Base-by-base conservation (phyloP, 2,113 vertebrate species). In the Marmota flaviventris region DNA sequence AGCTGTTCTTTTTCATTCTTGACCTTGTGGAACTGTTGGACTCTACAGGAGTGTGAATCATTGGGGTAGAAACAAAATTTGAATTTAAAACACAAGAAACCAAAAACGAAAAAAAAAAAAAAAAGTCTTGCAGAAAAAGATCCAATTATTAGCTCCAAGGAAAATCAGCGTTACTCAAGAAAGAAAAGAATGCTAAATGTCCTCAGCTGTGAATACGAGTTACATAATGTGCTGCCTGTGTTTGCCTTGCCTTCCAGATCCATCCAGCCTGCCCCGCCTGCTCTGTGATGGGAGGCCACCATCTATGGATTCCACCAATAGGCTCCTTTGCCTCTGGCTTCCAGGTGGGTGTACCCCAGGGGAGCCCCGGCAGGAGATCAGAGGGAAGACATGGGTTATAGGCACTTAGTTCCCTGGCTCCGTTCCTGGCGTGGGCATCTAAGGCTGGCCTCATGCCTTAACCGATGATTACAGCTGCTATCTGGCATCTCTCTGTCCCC, bases 91-190 rank as follows among this genome's bases (percentile, higher is more conserved):
- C 79, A 84, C n/a, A 78, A 88, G 76, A 85, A 78, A 79, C 25
- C 14, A 32, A 29, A 72, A 88, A 32, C 25, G 16, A 2, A 58
- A 48, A 25, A 58, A 45, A 42, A 42, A 37, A 45, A 73, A 56
- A 61, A 79, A 32, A 22, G 25, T 67, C n/a, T 63, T 42, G 22
- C 79, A 89, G 32, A 65, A 76, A 92, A 92, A 83, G 77, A 97
- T 20, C 42, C 88, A 97, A 22, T 94, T 87, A 92, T 90, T 78
- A 93, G 85, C 75, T 94, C 48, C 81, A 83, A 94, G 88, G 69
- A 72, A 95, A 87, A 89, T 48, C 45, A 82, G 69, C 85, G 29
- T 85, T 76, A 86, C 58, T 90, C 67, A 86, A 90, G 87, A 92
- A 90, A 92, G 65, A 58, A 63, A 70, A 87, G 85, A 58, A 58